Percentiles rank a stretch among this genome's conserved stretches.
Evolutionary conservation across 2,888 invertebrate species (phyloP).

Genomic region (Synergus umbraculus): DNA sequence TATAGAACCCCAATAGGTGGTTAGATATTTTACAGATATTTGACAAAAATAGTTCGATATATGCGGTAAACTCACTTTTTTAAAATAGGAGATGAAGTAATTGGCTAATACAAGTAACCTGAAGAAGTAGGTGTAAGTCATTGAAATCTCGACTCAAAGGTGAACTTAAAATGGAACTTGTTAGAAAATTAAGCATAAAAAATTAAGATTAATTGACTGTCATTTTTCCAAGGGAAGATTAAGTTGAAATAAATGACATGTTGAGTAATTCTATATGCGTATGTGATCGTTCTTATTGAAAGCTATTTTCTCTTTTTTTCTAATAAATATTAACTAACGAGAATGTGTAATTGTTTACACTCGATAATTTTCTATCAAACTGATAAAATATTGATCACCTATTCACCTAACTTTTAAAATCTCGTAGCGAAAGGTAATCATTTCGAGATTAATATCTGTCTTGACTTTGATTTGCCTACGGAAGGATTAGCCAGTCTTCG

Average conservation of each 20-base stretch:
- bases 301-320: too few relatives aligned
- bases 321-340: too few relatives aligned
- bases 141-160: neutral
- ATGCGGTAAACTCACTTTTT: too few relatives aligned
- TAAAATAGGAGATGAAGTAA: neutral
- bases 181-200: neutral
- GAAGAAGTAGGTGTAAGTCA: neutral
- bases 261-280: too few relatives aligned
- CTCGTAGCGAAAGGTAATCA: neutral
- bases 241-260: too few relatives aligned
- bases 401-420: neutral
- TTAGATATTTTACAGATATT: too few relatives aligned
- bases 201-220: neutral
- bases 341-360: too few relatives aligned
- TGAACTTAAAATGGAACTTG: neutral
- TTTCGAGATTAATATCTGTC: neutral
- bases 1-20: too few relatives aligned
- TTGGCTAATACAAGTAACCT: neutral
- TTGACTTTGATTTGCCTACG: neutral
- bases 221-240: too few relatives aligned
- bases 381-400: neutral
- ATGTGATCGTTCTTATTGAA: too few relatives aligned
- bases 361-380: too few relatives aligned
- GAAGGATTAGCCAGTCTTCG: slow-evolving; percentile 15
- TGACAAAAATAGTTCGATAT: too few relatives aligned